Evolutionary conservation across 2,797 vertebrate species (phyloP).

Genomic region (Arnoldichthys spilopterus): DNA sequence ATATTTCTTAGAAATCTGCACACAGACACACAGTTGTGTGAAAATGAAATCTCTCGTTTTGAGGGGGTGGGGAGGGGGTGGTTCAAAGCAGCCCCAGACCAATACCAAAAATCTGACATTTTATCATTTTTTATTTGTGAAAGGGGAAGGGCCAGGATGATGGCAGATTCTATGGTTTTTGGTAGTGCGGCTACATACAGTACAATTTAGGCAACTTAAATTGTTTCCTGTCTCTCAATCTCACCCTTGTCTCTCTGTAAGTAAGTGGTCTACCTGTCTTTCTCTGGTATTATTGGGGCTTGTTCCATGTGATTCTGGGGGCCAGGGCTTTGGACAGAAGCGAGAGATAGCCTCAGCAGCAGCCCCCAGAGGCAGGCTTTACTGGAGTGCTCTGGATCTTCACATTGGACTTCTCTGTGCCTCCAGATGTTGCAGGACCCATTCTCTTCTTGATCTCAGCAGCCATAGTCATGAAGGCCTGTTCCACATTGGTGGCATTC

Average conservation of each 20-base stretch:
- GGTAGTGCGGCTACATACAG: conserved; percentile 99
- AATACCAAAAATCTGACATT: conserved; percentile 56
- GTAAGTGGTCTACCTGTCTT: conserved; percentile 56
- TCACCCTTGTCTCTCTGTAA: conserved; percentile 53
- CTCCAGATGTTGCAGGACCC: conserved; percentile 93
- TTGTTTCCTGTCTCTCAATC: conserved; percentile 83
- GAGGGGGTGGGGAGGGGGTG: conserved; percentile 45
- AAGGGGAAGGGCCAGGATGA: conserved; percentile 61
- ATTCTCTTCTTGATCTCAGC: conserved; percentile 99
- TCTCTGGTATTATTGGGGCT: conserved; percentile 54
- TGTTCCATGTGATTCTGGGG: conserved; percentile 49
- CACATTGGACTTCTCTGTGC: conserved; percentile 93
- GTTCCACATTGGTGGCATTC: conserved; percentile 98
- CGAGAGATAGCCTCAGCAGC: conserved; percentile 89
- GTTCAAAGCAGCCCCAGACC: conserved; percentile 52
- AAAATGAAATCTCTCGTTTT: conserved; percentile 88
- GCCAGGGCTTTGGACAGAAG: conserved; percentile 50
- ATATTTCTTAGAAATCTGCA: conserved; percentile 82
- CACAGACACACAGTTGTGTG: conserved; percentile 85
- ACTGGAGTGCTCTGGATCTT: conserved; percentile 97
- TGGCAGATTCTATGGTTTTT: conserved; percentile 75
- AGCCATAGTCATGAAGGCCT: conserved; percentile 99
- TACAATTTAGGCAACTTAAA: conserved; percentile 92
- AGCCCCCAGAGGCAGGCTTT: conserved; percentile 94
- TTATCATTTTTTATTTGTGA: conserved; percentile 62